Percentiles rank a stretch among this genome's conserved stretches.
phyloP scores from a whole-genome alignment of 1,140 invertebrate genomes.

The Magallana ariakensis region DNA sequence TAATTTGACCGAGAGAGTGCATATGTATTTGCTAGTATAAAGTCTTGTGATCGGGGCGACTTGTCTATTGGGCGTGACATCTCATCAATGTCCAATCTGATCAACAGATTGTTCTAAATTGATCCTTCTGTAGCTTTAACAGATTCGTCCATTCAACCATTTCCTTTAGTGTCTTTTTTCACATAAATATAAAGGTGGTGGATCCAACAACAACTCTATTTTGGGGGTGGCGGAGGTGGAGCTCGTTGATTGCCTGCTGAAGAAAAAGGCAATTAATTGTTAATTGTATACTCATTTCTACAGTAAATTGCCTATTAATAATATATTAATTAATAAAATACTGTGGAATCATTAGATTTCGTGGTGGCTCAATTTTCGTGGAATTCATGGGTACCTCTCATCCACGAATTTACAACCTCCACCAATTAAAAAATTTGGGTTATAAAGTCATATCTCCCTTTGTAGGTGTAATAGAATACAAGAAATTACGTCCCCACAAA shows the following conservation, averaged over 20 bases:
- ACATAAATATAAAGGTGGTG: background rate
- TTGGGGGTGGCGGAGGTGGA: background rate
- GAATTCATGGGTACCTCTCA: too few relatives aligned
- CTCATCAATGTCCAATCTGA: background rate
- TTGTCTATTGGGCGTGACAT: background rate
- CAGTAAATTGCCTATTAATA: too few relatives aligned
- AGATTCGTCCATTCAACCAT: too few relatives aligned
- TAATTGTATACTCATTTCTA: too few relatives aligned
- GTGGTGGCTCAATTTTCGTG: too few relatives aligned
- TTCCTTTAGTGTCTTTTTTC: background rate
- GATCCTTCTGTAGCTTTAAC: background rate
- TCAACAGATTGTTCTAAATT: background rate
- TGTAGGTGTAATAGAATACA: too few relatives aligned
- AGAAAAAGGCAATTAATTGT: background rate
- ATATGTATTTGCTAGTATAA: background rate
- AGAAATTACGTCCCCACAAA: too few relatives aligned
- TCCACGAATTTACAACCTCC: too few relatives aligned
- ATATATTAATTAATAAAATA: too few relatives aligned
- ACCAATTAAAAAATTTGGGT: too few relatives aligned
- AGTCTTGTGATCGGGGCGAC: background rate
- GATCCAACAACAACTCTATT: background rate
- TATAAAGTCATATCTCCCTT: too few relatives aligned
- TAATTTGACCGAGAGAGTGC: background rate
- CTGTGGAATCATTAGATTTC: too few relatives aligned
- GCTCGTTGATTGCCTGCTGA: conserved; percentile 25